Conservation (phyloP, 2,888 invertebrate species). For the Brenthis ino region DNA sequence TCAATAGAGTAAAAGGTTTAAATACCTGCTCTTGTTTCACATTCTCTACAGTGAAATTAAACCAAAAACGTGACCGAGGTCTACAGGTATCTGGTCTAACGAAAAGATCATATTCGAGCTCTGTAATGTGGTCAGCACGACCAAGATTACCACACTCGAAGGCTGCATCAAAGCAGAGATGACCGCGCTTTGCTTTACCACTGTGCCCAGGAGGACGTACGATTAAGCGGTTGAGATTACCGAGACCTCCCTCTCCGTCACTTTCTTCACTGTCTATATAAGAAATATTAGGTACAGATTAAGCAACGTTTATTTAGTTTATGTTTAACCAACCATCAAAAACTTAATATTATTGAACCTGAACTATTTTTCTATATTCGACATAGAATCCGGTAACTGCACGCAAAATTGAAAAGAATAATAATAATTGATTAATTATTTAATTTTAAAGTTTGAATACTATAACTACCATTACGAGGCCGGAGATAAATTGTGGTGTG, state of each 20-base stretch:
- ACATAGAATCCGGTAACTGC: too few relatives aligned
- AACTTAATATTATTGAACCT: too few relatives aligned
- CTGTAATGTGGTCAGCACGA: slow-evolving; percentile 95
- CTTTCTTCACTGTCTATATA: slow-evolving; percentile 92
- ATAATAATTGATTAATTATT: too few relatives aligned
- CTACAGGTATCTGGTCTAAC: slow-evolving; percentile 98
- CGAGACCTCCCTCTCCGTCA: slow-evolving; percentile 95
- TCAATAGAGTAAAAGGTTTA: neutral
- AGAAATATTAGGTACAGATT: neutral
- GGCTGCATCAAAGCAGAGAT: slow-evolving; percentile 97
- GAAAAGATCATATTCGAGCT: slow-evolving; percentile 97
- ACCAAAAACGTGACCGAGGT: slow-evolving; percentile 96
- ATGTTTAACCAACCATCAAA: too few relatives aligned
- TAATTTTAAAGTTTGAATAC: slow-evolving; percentile 6
- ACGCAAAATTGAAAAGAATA: too few relatives aligned
- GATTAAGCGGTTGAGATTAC: slow-evolving; percentile 94
- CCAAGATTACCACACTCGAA: slow-evolving; percentile 98
- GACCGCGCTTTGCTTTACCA: slow-evolving; percentile 97
- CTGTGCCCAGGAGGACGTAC: slow-evolving; percentile 95
- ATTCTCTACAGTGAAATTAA: slow-evolving; percentile 99
- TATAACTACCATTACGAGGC: slow-evolving; percentile 72
- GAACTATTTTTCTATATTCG: too few relatives aligned
- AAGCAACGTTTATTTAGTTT: too few relatives aligned
- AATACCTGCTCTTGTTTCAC: slow-evolving; percentile 93
- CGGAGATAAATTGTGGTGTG: slow-evolving; percentile 86